A percentile compares a stretch with the other conserved stretches of the same genome.
phyloP scores from a whole-genome alignment of 2,797 vertebrate species.

The Sciurus carolinensis region DNA sequence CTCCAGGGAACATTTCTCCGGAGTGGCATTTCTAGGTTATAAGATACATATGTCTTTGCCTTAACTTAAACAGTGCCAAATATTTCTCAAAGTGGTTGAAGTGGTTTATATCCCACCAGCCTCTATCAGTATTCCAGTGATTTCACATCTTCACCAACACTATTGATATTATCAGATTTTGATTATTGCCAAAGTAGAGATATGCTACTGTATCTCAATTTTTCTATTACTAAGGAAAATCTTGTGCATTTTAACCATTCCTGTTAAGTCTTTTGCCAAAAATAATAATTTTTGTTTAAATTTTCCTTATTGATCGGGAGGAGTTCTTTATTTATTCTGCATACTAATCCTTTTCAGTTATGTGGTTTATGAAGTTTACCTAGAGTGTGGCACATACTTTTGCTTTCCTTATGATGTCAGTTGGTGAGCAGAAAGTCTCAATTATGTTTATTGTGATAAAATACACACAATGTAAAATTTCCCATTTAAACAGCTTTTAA shows the following conservation, averaged over 20 bases:
- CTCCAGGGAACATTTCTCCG: not conserved
- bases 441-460: not conserved
- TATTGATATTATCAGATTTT: not conserved
- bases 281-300: not conserved
- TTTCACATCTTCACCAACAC: not conserved
- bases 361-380: not conserved
- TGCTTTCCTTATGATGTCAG: not conserved
- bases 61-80: not conserved
- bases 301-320: not conserved
- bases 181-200: not conserved
- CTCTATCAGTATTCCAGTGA: not conserved
- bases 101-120: not conserved
- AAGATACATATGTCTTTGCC: not conserved
- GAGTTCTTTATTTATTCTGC: not conserved
- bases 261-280: conserved; percentile 25
- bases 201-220: not conserved
- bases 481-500: not conserved
- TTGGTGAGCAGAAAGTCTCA: not conserved
- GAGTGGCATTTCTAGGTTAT: not conserved
- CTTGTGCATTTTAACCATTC: not conserved
- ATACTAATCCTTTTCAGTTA: not conserved
- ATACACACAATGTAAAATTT: not conserved
- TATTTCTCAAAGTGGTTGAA: not conserved
- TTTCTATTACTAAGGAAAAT: not conserved
- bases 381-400: not conserved